These are phyloP conservation scores for Anolis apletophallus DNA, from an alignment of 2,797 vertebrate species.

Conservation along the genomic window DNA sequence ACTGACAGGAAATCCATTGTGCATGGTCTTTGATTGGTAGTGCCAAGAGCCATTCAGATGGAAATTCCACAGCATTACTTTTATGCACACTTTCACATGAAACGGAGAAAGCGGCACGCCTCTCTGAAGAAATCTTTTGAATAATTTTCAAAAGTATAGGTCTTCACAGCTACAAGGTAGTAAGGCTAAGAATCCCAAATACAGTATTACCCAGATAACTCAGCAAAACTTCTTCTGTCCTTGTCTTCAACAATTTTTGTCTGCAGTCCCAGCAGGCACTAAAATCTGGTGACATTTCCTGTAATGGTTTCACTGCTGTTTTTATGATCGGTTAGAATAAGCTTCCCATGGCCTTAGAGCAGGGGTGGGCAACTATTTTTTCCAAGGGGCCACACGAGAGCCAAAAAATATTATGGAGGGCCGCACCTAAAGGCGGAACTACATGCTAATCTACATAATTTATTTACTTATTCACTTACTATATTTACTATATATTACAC, in stretches of 20 bases:
- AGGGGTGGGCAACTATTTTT: too few relatives aligned
- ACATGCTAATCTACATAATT: too few relatives aligned
- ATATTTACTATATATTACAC: too few relatives aligned
- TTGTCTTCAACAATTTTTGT: conserved; percentile 7
- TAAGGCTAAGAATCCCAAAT: not conserved
- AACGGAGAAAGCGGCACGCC: not conserved
- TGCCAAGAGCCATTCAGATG: not conserved
- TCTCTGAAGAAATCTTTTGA: not conserved
- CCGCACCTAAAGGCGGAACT: too few relatives aligned
- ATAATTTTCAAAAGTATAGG: not conserved
- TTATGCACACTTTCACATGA: not conserved
- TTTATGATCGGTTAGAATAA: not conserved
- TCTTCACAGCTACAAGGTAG: not conserved
- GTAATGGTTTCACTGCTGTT: not conserved
- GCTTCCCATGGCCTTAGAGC: not conserved
- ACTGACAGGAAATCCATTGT: not conserved
- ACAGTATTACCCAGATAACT: not conserved
- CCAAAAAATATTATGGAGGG: too few relatives aligned
- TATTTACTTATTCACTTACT: too few relatives aligned
- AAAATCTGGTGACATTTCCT: not conserved
- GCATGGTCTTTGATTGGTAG: not conserved
- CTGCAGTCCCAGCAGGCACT: not conserved
- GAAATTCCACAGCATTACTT: not conserved
- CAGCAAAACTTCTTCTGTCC: not conserved
- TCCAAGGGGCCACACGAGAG: too few relatives aligned